Evolutionary conservation across 1,140 invertebrate species (phyloP).

Genomic region (Euwallacea similis): DNA sequence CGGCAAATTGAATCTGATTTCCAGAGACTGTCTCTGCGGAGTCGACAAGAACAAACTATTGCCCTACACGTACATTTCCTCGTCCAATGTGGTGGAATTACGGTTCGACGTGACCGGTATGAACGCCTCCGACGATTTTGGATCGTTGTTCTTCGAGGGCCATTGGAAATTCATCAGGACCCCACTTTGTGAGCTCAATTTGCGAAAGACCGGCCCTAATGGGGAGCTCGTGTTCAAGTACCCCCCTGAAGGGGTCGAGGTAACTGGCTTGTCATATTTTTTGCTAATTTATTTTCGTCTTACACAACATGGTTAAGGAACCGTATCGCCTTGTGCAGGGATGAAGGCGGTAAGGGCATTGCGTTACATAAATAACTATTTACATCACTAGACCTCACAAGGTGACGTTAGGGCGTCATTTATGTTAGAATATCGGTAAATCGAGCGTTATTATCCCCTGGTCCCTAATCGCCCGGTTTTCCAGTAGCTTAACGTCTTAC

Average conservation of each 20-base stretch:
- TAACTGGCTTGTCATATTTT: slow-evolving; percentile 52
- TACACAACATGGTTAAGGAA: no score
- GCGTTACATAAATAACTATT: background rate
- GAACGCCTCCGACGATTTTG: slow-evolving; percentile 81
- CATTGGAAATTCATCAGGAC: slow-evolving; percentile 78
- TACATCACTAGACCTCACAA: background rate
- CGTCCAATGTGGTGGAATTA: slow-evolving; percentile 75
- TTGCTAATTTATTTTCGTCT: slow-evolving; percentile 51
- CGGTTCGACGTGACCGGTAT: slow-evolving; percentile 79
- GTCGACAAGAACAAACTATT: slow-evolving; percentile 57
- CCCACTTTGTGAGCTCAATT: slow-evolving; percentile 65
- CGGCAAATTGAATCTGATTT: slow-evolving; percentile 11
- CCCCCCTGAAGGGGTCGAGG: slow-evolving; percentile 64
- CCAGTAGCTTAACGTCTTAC: background rate
- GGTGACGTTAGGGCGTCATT: background rate
- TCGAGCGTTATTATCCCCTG: background rate
- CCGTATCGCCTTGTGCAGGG: no score
- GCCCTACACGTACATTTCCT: slow-evolving; percentile 77
- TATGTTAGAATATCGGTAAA: no score
- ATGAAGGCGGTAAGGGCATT: background rate
- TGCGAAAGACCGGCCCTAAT: slow-evolving; percentile 71
- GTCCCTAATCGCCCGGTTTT: background rate
- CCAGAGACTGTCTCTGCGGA: slow-evolving; percentile 72
- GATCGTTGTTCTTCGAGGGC: slow-evolving; percentile 81
- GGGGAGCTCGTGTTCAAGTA: slow-evolving; percentile 70